Conservation (phyloP, 1,140 invertebrate species). For the Zophobas morio region DNA sequence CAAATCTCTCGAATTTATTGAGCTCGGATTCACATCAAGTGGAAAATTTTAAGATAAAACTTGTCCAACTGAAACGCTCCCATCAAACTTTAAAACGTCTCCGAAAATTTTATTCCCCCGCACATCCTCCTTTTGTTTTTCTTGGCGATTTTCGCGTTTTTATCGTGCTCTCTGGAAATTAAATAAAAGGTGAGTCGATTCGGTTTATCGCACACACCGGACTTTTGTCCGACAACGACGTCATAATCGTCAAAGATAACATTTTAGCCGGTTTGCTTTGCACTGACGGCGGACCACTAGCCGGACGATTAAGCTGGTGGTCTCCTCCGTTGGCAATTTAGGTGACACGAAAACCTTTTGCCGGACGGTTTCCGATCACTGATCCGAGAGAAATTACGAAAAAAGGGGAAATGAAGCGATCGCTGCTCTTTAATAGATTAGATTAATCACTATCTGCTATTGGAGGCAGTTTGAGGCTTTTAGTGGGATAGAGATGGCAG, state of each 20-base stretch:
- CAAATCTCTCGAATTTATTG: constrained; percentile 45
- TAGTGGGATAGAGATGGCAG: background rate
- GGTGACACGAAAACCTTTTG: constrained; percentile 36
- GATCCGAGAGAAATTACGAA: constrained; percentile 29
- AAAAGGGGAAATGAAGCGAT: constrained; percentile 20
- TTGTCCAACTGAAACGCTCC: constrained; percentile 42
- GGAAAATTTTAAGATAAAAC: constrained; percentile 48
- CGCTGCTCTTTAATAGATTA: constrained; percentile 28
- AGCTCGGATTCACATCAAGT: constrained; percentile 21
- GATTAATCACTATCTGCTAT: constrained; percentile 21
- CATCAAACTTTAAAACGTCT: constrained; percentile 34
- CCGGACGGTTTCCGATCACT: constrained; percentile 31
- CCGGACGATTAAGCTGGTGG: constrained; percentile 32
- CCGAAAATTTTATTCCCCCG: constrained; percentile 6
- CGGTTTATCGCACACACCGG: constrained; percentile 5
- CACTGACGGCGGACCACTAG: constrained; percentile 19
- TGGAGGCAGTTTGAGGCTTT: background rate
- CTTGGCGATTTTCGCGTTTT: constrained; percentile 1
- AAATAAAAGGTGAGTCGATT: constrained; percentile 30
- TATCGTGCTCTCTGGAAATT: constrained; percentile 7
- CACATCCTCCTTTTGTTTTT: background rate
- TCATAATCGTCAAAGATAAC: constrained; percentile 36
- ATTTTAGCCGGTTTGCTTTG: constrained; percentile 35
- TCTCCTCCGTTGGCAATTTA: constrained; percentile 34
- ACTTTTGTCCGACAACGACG: background rate